Percentiles rank a stretch among this genome's conserved stretches.
Conservation (phyloP, 2,888 invertebrate species). For the Zele albiditarsus region DNA sequence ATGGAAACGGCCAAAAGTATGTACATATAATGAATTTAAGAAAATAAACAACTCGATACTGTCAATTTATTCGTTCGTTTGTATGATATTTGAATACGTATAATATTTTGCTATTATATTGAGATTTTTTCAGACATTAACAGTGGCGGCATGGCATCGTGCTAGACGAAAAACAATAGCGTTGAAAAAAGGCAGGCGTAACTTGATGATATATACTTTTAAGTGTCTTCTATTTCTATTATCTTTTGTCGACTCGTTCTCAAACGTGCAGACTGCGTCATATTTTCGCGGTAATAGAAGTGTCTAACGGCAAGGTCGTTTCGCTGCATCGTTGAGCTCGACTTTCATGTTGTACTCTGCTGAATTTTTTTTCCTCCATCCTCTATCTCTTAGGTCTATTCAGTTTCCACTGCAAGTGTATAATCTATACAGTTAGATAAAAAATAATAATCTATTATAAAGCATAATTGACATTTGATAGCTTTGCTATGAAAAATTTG, state of each 20-base stretch:
- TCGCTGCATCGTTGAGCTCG: slow-evolving; percentile 44
- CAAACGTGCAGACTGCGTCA: slow-evolving; percentile 28
- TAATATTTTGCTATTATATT: slow-evolving; percentile 24
- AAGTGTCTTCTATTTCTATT: not conserved
- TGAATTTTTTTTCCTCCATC: slow-evolving; percentile 30
- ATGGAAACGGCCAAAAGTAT: slow-evolving; percentile 88
- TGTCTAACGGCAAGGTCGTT: slow-evolving; percentile 49
- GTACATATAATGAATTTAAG: not conserved
- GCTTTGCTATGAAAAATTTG: too few species aligned
- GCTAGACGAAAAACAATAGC: slow-evolving; percentile 47
- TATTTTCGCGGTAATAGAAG: slow-evolving; percentile 46
- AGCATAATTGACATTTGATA: too few species aligned
- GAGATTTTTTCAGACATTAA: not conserved
- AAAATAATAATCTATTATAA: too few species aligned
- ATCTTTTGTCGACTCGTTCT: slow-evolving; percentile 23
- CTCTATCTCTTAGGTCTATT: slow-evolving; percentile 21
- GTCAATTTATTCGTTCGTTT: not conserved
- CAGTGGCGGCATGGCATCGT: slow-evolving; percentile 17
- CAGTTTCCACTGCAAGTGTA: not conserved
- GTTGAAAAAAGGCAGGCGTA: slow-evolving; percentile 47
- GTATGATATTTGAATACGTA: not conserved
- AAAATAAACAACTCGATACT: not conserved
- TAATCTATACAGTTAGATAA: not conserved
- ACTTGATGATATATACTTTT: slow-evolving; percentile 43
- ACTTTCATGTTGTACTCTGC: slow-evolving; percentile 30